Evolutionary conservation across 1,140 invertebrate genomes (phyloP).

Genomic region (Tetragonula clypearis): DNA sequence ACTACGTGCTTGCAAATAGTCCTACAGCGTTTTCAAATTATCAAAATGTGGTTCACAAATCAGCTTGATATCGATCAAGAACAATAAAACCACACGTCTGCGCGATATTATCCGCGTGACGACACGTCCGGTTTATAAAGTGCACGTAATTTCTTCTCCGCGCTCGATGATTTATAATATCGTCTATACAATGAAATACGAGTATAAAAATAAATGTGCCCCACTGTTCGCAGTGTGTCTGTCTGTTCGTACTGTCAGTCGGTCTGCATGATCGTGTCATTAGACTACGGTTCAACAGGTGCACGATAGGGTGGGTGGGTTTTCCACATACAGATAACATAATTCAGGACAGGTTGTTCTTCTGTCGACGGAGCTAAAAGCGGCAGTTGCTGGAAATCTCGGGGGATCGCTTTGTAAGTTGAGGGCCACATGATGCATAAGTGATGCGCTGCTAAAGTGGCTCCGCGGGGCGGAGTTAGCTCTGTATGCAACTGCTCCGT

Average conservation of each 20-base stretch:
- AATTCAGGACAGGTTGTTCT: slow-evolving; percentile 71
- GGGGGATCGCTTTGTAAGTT: slow-evolving; percentile 79
- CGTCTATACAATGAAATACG: background rate
- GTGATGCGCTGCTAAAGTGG: slow-evolving; percentile 78
- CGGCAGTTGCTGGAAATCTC: slow-evolving; percentile 71
- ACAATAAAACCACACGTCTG: no score
- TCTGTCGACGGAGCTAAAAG: slow-evolving; percentile 69
- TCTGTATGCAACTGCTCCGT: slow-evolving; percentile 69
- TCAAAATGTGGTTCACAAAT: background rate
- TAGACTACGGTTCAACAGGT: slow-evolving; percentile 76
- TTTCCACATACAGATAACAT: slow-evolving; percentile 54
- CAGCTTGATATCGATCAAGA: no score
- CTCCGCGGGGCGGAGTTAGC: slow-evolving; percentile 59
- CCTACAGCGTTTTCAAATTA: background rate
- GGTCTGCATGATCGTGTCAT: slow-evolving; percentile 42
- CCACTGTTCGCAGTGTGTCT: background rate
- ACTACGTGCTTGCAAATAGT: background rate
- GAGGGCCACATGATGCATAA: slow-evolving; percentile 78
- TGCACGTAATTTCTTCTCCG: background rate
- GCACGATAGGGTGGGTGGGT: slow-evolving; percentile 51
- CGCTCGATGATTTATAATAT: background rate
- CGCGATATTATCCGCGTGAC: no score
- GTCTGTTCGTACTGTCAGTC: background rate
- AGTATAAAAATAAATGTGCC: background rate
- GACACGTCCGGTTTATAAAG: background rate